phyloP scores from a whole-genome alignment of 1,140 invertebrate species.

The Pseudomyrmex cubaensis region DNA sequence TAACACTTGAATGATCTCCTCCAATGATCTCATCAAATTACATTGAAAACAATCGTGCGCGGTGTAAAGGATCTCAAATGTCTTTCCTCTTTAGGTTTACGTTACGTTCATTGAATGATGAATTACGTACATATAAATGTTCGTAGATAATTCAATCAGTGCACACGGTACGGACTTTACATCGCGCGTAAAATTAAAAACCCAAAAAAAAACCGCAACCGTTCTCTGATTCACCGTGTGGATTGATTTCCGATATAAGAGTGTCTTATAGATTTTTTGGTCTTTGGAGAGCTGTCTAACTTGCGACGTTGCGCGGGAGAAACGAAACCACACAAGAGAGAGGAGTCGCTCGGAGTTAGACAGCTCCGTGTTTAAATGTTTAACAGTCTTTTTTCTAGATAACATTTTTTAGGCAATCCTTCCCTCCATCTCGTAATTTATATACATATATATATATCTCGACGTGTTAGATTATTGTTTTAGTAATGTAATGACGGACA shows the following conservation, averaged over 20 bases:
- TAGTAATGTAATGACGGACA: slow-evolving; percentile 48
- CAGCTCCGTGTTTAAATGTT: slow-evolving; percentile 24
- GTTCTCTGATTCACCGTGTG: slow-evolving; percentile 15
- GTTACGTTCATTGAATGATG: slow-evolving; percentile 63
- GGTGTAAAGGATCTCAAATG: slow-evolving; percentile 1
- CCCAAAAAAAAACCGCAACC: too few relatives aligned
- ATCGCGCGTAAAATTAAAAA: too few relatives aligned
- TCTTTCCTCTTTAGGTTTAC: slow-evolving; percentile 42
- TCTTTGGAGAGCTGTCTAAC: slow-evolving; percentile 15
- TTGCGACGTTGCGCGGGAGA: not conserved
- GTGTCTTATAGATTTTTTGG: slow-evolving; percentile 21
- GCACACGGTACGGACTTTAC: not conserved
- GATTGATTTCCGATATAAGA: slow-evolving; percentile 35
- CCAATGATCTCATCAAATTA: too few relatives aligned
- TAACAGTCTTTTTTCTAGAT: slow-evolving; percentile 44
- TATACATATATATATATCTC: slow-evolving; percentile 17
- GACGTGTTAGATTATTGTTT: slow-evolving; percentile 67
- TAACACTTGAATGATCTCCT: not conserved
- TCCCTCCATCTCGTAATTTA: slow-evolving; percentile 45
- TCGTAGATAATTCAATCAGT: slow-evolving; percentile 50
- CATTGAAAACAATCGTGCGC: not conserved
- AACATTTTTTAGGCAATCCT: slow-evolving; percentile 5
- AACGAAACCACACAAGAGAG: not conserved
- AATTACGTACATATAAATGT: slow-evolving; percentile 57
- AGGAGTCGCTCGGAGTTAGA: not conserved